A percentile compares a stretch with the other conserved stretches of the same genome.
Conservation (phyloP, 1,140 invertebrate species). For the Asobara japonica region DNA sequence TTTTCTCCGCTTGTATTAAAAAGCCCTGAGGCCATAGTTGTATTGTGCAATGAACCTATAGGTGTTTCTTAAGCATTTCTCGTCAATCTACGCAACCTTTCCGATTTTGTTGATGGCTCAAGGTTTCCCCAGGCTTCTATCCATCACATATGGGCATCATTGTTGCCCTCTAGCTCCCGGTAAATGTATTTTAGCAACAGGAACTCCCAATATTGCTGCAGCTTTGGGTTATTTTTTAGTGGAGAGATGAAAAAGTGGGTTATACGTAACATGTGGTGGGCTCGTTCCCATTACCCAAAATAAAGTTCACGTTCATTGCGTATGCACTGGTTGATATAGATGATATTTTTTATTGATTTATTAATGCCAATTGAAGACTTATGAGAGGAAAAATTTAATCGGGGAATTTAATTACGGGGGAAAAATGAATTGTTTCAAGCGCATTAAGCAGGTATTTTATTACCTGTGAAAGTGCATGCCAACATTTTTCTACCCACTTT, state of each 20-base stretch:
- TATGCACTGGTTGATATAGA: background rate
- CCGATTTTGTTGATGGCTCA: slow-evolving; percentile 22
- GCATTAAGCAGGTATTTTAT: too few relatives aligned
- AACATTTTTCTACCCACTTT: too few relatives aligned
- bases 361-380: too few relatives aligned
- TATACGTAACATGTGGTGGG: background rate
- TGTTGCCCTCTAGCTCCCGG: background rate
- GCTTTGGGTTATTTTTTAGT: background rate
- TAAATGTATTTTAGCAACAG: background rate
- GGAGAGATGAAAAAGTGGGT: background rate
- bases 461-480: too few relatives aligned
- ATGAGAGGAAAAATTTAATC: too few relatives aligned
- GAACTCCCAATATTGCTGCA: slow-evolving; percentile 4
- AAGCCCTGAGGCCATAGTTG: background rate
- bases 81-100: slow-evolving; percentile 32
- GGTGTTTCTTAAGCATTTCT: background rate
- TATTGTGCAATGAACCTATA: slow-evolving; percentile 11
- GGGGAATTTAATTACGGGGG: too few relatives aligned
- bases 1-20: background rate
- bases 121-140: slow-evolving; percentile 11
- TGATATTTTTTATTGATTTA: background rate
- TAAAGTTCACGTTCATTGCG: background rate
- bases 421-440: too few relatives aligned
- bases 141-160: slow-evolving; percentile 21
- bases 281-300: background rate